These are phyloP conservation scores for Lytechinus pictus DNA, from an alignment of 35 echinoderm and acorn worm genomes.

Conservation along the genomic window DNA sequence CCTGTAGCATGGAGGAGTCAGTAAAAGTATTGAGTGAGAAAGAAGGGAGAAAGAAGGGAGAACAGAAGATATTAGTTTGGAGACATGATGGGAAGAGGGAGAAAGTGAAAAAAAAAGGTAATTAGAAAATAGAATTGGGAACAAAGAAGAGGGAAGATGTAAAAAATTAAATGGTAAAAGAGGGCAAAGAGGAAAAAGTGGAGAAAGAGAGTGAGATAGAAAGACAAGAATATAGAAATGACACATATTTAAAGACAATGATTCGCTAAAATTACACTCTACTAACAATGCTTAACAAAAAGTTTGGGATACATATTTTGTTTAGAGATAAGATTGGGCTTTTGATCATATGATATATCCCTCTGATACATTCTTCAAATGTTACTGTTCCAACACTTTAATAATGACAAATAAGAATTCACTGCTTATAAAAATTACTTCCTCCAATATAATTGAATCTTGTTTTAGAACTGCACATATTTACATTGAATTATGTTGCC, in stretches of 20 bases:
- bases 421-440: too few species aligned
- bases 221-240: too few species aligned
- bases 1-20: conserved; percentile 49
- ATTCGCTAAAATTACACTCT: neutral
- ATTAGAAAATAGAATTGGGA: neutral
- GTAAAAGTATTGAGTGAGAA: neutral
- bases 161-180: neutral
- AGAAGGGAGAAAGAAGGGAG: neutral
- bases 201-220: too few species aligned
- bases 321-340: neutral
- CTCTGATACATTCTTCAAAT: neutral
- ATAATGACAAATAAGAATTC: neutral
- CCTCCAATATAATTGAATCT: too few species aligned
- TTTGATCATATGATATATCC: neutral
- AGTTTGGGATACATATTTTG: neutral
- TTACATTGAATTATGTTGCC: neutral
- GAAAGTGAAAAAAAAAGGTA: neutral
- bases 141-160: neutral
- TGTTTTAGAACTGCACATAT: neutral
- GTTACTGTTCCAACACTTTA: neutral
- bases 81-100: neutral
- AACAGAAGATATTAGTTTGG: neutral
- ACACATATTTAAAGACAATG: too few species aligned
- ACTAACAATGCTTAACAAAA: neutral
- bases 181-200: neutral